Evolutionary conservation across 2,797 vertebrate species (phyloP), one percentile per base, ranked within the genome.

Genomic region (Premnoplex brunnescens): DNA sequence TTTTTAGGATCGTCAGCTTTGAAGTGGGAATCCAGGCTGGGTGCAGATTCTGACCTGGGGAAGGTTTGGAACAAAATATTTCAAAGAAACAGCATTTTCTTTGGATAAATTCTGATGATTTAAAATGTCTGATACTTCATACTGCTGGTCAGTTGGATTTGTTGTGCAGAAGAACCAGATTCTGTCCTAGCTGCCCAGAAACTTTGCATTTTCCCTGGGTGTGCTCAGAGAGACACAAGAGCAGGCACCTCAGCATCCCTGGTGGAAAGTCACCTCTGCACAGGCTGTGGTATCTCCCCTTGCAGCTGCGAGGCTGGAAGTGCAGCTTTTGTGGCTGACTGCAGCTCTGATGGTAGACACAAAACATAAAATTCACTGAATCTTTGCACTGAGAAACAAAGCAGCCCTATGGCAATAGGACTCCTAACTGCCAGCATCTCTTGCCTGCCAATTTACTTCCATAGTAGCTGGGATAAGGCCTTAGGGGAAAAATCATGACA

Each of bases 401-500:
- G 77, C 85, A 95, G 54, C 48, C 71, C 63, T 62, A 36, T 63
- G 75, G 83, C 63, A 86, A 49, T 18, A 41, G 67, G 34, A 14
- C 49, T 86, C 18, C n/a, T 79, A 58, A 79, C 43, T 85, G 92
- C 88, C 83, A 86, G 95, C 92, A 59, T 88, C 94, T 95, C 91
- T 69, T 90, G 85, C 88, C 84, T 87, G 87, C 75, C 63, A 69
- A 46, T 86, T 96, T 84, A 63, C 66, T 94, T 88, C 63, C 0
- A 0, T 56, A 82, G 39, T 56, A 90, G 85, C 43, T 73, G 55
- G 67, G 55, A 87, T 76, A 91, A 87, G 30, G 71, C 83, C 77
- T 91, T 72, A 55, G 54, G 76, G 48, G 30, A 6, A 56, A 68
- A 75, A n/a, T 10, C 6, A 20, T 36, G 37, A 72, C 55, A 75